These are phyloP conservation scores for Hypena proboscidalis DNA, from an alignment of 2,888 invertebrate species.

Conservation along the genomic window DNA sequence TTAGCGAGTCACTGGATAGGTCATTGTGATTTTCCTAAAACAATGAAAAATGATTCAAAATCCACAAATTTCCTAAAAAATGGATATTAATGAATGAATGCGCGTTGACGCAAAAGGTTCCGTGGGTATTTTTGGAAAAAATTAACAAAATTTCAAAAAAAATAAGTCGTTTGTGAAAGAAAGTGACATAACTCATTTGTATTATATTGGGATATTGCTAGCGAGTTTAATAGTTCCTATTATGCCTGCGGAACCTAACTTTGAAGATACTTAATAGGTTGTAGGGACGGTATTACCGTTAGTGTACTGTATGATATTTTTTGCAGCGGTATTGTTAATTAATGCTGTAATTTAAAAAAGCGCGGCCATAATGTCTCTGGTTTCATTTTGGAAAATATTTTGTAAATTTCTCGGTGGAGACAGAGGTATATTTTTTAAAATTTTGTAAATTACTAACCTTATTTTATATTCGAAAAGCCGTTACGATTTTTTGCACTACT, in stretches of 20 bases:
- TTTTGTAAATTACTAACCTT: background rate
- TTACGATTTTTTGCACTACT: background rate
- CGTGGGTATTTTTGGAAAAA: constrained; percentile 24
- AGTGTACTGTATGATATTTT: constrained; percentile 68
- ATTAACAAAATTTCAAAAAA: constrained; percentile 5
- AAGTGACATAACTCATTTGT: constrained; percentile 10
- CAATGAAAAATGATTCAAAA: constrained; percentile 50
- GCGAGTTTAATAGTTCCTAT: constrained; percentile 19
- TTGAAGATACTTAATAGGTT: constrained; percentile 64
- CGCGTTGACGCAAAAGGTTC: constrained; percentile 22
- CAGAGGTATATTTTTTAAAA: constrained; percentile 43
- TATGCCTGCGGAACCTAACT: constrained; percentile 40
- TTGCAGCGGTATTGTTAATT: constrained; percentile 72
- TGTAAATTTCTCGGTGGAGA: constrained; percentile 50
- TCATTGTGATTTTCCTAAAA: constrained; percentile 60
- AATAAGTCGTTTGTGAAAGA: background rate
- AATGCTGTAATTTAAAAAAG: constrained; percentile 59
- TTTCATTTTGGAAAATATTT: constrained; percentile 55
- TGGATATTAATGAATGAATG: constrained; percentile 28
- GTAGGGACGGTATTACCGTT: constrained; percentile 53
- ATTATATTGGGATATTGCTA: constrained; percentile 24
- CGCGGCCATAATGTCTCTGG: constrained; percentile 73
- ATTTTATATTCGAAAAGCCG: background rate
- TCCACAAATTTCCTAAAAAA: constrained; percentile 65
- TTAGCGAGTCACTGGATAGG: constrained; percentile 57